These are phyloP conservation scores for Planococcus citri DNA, from an alignment of 1,140 invertebrate species.

Conservation along the genomic window DNA sequence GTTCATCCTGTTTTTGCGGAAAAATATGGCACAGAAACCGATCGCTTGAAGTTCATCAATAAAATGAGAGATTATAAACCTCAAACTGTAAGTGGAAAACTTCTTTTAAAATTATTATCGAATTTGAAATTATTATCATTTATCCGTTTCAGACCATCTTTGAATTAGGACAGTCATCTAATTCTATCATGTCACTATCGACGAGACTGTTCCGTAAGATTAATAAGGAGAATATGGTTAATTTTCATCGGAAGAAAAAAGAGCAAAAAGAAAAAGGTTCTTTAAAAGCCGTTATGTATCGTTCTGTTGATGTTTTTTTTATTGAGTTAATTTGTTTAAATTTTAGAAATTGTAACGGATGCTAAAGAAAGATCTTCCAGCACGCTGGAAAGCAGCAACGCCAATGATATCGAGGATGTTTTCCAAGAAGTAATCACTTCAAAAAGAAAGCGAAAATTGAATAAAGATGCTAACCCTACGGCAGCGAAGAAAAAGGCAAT, in stretches of 20 bases:
- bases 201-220: slow-evolving; percentile 47
- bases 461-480: slow-evolving; percentile 28
- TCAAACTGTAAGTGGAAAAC: slow-evolving; percentile 51
- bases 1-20: slow-evolving; percentile 39
- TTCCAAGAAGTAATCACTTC: slow-evolving; percentile 28
- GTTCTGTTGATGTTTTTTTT: background rate
- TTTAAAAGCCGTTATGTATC: too few species aligned
- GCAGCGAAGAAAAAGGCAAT: slow-evolving; percentile 26
- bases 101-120: slow-evolving; percentile 21
- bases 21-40: slow-evolving; percentile 33
- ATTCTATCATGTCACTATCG: slow-evolving; percentile 44
- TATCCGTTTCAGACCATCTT: slow-evolving; percentile 71
- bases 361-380: background rate
- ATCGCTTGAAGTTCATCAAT: slow-evolving; percentile 43
- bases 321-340: background rate
- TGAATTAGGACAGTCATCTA: slow-evolving; percentile 72
- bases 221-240: slow-evolving; percentile 47
- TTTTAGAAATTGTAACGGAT: too few species aligned
- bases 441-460: slow-evolving; percentile 26
- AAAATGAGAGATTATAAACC: slow-evolving; percentile 74
- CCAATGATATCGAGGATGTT: slow-evolving; percentile 27
- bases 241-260: slow-evolving; percentile 34
- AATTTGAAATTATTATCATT: slow-evolving; percentile 19
- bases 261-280: slow-evolving; percentile 10
- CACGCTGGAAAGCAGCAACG: slow-evolving; percentile 20